Evolutionary conservation across 2,113 vertebrate species (phyloP), one percentile per base, ranked within the genome.

Genomic region (Ophthalmolycus amberensis): DNA sequence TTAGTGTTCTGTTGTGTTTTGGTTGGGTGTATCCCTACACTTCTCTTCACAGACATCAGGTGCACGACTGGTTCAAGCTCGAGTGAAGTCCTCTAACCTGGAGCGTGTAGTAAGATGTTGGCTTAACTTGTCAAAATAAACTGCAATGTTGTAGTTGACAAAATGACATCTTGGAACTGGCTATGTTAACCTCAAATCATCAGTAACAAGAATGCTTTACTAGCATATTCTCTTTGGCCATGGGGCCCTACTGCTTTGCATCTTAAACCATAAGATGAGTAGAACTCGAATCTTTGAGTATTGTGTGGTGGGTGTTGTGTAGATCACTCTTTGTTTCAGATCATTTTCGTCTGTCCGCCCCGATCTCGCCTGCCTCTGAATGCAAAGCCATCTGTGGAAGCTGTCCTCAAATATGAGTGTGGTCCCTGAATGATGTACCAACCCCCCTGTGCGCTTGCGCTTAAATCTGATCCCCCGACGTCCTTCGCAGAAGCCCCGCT

Each of bases 271-370:
- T 87, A 90, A 91, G 84, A 91, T 90, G 80, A 91, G 82, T 93
- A 85, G 83, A 91, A 84, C 82, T 83, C 82, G 27, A 91, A 84
- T 90, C 85, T 86, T 89, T 90, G 75, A 91, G 89, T 93, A 83
- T 80, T 93, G 87, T 95, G 92, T 94, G 92, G 93, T 94, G 94
- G 93, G 93, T 94, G 91, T 95, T 94, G 87, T 94, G 91, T 92
- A 95, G 93, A 91, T 93, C 90, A 94, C 88, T 95, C 93, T 95
- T 94, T 95, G 93, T 96, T 96, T 93, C 95, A 95, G 95, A 95
- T 95, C 91, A 90, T 93, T 91, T 82, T 92, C 92, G 87, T 93
- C 94, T 95, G 92, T 95, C 93, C 64, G 65, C 94, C 93, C 78
- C 90, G 87, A 94, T 93, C 90, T 92, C 93, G 80, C 93, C 95